Conservation (phyloP, 2,888 invertebrate species). For the Meliscaeva auricollis region DNA sequence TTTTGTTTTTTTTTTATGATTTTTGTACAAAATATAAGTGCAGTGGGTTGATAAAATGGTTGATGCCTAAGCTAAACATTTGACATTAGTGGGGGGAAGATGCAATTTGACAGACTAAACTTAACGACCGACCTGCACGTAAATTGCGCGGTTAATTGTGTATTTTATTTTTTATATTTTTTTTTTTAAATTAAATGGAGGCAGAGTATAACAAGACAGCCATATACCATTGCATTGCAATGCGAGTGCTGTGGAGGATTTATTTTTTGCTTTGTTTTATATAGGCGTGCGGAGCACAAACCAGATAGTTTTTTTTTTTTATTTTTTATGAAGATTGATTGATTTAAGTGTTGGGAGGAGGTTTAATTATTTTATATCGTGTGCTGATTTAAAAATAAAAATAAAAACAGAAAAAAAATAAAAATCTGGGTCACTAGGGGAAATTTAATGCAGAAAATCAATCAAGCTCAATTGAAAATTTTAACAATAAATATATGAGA, state of each 20-base stretch:
- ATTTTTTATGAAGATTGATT: conserved; percentile 70
- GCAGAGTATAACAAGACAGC: not conserved
- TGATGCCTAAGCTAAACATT: conserved; percentile 3
- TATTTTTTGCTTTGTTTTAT: not conserved
- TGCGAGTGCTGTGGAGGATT: conserved; percentile 31
- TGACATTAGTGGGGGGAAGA: conserved; percentile 24
- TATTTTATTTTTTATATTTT: conserved; percentile 1
- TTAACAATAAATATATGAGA: not conserved
- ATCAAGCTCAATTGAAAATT: conserved; percentile 39
- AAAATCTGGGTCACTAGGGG: conserved; percentile 58
- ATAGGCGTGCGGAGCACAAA: conserved; percentile 31
- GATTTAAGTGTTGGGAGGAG: conserved; percentile 51
- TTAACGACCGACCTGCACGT: conserved; percentile 53
- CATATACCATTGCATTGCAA: not conserved
- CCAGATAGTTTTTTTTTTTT: conserved; percentile 21
- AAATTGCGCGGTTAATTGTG: conserved; percentile 62
- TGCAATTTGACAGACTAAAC: conserved; percentile 45
- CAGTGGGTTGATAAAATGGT: conserved; percentile 19
- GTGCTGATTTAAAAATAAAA: conserved; percentile 21
- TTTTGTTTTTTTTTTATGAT: not conserved
- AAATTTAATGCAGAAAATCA: conserved; percentile 62
- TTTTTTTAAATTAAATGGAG: conserved; percentile 4
- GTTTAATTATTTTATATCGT: conserved; percentile 63
- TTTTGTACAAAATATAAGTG: not conserved
- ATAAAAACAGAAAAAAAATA: not conserved